Base-by-base conservation (phyloP, 2,113 vertebrate genomes). In the Podocnemis expansa region DNA sequence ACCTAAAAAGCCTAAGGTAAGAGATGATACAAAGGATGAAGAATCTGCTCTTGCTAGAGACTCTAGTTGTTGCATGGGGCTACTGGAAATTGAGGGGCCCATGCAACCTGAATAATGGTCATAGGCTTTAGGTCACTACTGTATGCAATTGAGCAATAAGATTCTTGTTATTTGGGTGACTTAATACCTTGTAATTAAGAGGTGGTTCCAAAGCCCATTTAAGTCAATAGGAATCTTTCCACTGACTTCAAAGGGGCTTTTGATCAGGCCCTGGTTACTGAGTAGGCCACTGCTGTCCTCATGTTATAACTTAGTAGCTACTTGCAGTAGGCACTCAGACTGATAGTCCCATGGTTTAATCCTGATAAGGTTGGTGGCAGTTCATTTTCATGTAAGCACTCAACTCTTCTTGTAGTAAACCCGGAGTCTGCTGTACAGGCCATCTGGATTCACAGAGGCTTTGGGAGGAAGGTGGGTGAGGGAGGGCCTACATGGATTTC, bases 211-310 rank as follows among this genome's bases (percentile, higher is more conserved):
- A 96, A 96, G 91, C 80, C 92, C 87, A 52, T 88, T 95, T 90
- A 96, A 97, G 89, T 95, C 95, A 96, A 92, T 76, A 94, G 89
- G 56, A 96, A 95, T 92, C 89, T 95, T 89, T 90, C 82, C 83
- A 78, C 82, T 95, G 91, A 95, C 92, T 96, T 97, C 94, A 96
- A 96, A 96, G 56, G 51, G n/a, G 78, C 84, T 97, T 96, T 95
- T 93, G 96, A 97, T 95, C 91, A 93, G 91, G 78, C 6, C 49
- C 82, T 96, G 82, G 88, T 78, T 91, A 63, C 78, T 89, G 85
- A 89, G 88, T 80, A 73, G 54, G 91, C 79, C 87, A 89, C 78
- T n/a, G 80, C 89, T 82, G 70, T 78, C 86, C 49, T n/a, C 45
- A 1, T 89, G 93, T 96, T 91, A 93, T 87, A 95, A 91, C 82